Evolutionary conservation across 37 sponge, comb jelly and placozoan genomes (phyloP), one percentile per base, ranked within the genome.

Genomic region (Lycopodina hypogea): DNA sequence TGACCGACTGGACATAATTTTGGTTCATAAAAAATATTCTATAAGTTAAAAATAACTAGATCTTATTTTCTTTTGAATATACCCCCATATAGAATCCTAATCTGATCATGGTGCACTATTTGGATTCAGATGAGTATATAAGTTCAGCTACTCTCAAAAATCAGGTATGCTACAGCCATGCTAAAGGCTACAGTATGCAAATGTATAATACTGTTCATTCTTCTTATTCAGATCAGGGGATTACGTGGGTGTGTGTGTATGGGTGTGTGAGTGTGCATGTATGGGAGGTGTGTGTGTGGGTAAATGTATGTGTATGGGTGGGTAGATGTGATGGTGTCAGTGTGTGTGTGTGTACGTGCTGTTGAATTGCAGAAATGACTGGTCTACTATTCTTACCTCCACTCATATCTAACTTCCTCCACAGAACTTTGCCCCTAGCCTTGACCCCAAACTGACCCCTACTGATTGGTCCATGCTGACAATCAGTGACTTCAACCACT

Each of bases 71-170:
- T 9, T 45, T 9, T 45, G 48, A 12, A 9, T 9, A 4, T 45
- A 12, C 3, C 59, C 14, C 26, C 21, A 30, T 32, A 32, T 39
- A 85, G 85, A 79, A 86, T 56, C 87, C 87, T 34, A 41, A 86
- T 61, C 28, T 86, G n/a, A 86, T 79, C 14, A 86, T 86, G 87
- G 81, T 86, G 30, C 87, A 86, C 74, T 86, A 86, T 75, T 37
- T 86, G 57, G 87, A 86, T 12, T 19, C 17, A 21, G 4, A 24
- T 6, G 59, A 58, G 9, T 58, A 58, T 19, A 18, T 26, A 3
- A 58, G 48, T 45, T 45, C 48, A 45, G 4, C 48, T 45, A 9
- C 48, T 9, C 48, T 45, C 48, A 45, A 45, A 45, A 45, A 45
- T 9, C 4, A 45, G 48, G 48, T 45, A 9, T 45, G 4, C 8